These are phyloP conservation scores for Acrocyrtus sp. DNA, from an alignment of 2,888 invertebrate species.

Conservation along the genomic window DNA sequence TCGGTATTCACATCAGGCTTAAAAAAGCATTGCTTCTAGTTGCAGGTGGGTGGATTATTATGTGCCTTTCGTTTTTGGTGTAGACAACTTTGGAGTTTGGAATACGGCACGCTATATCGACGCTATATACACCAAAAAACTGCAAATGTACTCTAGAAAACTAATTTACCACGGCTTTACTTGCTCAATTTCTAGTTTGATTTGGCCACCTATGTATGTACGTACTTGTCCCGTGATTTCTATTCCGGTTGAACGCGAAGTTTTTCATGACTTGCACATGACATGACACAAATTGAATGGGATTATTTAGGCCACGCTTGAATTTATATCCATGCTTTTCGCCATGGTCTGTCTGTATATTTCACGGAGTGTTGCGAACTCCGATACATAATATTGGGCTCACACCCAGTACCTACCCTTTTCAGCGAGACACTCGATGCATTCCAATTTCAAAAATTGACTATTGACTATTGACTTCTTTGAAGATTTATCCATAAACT, in stretches of 20 bases:
- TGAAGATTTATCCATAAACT: background rate
- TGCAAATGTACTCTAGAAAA: background rate
- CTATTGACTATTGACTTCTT: background rate
- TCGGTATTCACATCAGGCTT: too few species aligned
- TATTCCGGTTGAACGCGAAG: background rate
- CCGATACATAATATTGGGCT: too few species aligned
- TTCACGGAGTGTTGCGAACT: too few species aligned
- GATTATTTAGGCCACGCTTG: background rate
- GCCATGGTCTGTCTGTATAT: background rate
- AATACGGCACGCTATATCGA: too few species aligned
- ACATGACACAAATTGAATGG: conserved; percentile 30
- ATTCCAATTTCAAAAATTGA: too few species aligned
- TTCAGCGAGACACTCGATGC: background rate
- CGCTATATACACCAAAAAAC: too few species aligned
- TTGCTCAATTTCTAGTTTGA: background rate
- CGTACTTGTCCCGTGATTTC: background rate
- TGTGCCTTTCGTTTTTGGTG: too few species aligned
- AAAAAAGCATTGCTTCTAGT: too few species aligned
- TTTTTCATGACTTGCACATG: background rate
- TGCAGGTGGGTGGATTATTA: too few species aligned
- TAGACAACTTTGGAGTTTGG: too few species aligned
- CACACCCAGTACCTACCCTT: conserved; percentile 7
- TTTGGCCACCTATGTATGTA: background rate
- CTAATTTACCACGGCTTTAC: background rate
- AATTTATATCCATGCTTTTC: conserved; percentile 9